Evolutionary conservation across 1,140 invertebrate genomes (phyloP).

Genomic region (Zaprionus camerounensis): DNA sequence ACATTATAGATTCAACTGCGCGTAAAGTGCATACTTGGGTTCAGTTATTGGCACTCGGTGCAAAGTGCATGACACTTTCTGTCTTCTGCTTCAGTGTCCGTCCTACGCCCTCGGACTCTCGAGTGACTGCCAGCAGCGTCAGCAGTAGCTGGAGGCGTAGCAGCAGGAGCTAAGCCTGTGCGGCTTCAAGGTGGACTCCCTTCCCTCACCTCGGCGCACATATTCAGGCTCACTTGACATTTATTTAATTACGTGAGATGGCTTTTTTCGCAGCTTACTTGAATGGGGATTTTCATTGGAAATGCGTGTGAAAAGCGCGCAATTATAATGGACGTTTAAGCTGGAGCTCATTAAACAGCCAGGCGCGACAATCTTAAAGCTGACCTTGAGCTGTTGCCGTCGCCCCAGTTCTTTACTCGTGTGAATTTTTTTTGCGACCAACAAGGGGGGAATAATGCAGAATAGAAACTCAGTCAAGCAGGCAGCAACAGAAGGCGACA

Average conservation of each 20-base stretch:
- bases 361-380: conserved; percentile 6
- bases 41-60: conserved; percentile 15
- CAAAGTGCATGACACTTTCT: conserved; percentile 21
- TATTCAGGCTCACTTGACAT: conserved; percentile 14
- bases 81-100: conserved; percentile 9
- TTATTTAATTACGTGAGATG: conserved; percentile 37
- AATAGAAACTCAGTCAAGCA: conserved; percentile 28
- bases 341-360: not conserved
- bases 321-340: conserved; percentile 35
- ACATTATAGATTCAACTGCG: conserved; percentile 9
- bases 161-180: not conserved
- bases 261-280: conserved; percentile 13
- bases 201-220: not conserved
- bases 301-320: conserved; percentile 21
- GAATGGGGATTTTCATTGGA: conserved; percentile 24
- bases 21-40: not conserved
- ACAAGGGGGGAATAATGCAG: conserved; percentile 30
- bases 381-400: conserved; percentile 38
- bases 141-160: not conserved
- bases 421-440: conserved; percentile 32
- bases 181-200: conserved; percentile 10
- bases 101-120: not conserved
- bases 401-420: conserved; percentile 21
- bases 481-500: conserved; percentile 17
- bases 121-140: conserved; percentile 6